Percentiles rank a stretch among this genome's conserved stretches.
Conservation (phyloP, 2,797 vertebrate species). For the Prunella strophiata region DNA sequence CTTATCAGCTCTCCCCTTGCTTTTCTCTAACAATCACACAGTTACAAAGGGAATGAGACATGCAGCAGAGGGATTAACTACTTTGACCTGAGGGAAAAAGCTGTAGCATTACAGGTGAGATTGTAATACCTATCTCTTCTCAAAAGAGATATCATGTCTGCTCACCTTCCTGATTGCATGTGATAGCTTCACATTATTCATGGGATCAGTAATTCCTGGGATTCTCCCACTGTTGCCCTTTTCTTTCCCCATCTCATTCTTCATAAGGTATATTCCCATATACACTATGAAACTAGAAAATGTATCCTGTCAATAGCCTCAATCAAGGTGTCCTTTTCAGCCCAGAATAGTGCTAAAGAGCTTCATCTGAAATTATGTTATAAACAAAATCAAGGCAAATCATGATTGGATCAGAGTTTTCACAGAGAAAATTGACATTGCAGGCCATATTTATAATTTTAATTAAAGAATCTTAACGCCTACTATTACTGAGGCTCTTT, state of each 20-base stretch:
- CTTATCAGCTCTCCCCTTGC: conserved; percentile 15
- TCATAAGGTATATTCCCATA: background rate
- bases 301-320: background rate
- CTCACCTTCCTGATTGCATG: background rate
- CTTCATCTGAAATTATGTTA: background rate
- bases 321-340: background rate
- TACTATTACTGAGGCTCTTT: background rate
- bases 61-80: background rate
- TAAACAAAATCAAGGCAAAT: conserved; percentile 5
- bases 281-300: background rate
- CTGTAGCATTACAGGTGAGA: background rate
- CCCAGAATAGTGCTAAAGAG: background rate
- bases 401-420: background rate
- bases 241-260: background rate
- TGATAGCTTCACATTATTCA: background rate
- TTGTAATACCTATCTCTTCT: conserved; percentile 1
- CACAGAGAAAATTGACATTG: background rate
- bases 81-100: background rate
- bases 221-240: background rate
- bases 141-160: background rate
- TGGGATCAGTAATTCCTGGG: background rate
- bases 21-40: conserved; percentile 16
- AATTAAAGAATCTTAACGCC: background rate
- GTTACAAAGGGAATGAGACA: background rate
- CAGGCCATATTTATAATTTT: background rate